These are phyloP conservation scores for Brachymystax lenok DNA, from an alignment of 2,797 vertebrate species.

Conservation along the genomic window DNA sequence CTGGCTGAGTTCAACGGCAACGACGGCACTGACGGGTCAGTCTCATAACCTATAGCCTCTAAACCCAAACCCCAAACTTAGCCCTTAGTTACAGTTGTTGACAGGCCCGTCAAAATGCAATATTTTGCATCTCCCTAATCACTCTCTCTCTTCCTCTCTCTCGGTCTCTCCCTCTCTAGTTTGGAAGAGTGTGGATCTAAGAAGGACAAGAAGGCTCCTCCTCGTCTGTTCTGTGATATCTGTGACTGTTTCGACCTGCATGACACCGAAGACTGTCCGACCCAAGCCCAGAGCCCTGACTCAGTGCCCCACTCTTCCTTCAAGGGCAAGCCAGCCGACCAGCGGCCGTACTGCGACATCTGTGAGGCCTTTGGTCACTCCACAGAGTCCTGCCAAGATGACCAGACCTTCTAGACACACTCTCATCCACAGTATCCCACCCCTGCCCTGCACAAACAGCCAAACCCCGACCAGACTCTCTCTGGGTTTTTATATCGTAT, in stretches of 20 bases:
- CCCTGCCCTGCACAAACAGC: slow-evolving; percentile 36
- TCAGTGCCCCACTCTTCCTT: slow-evolving; percentile 88
- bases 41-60: slow-evolving; percentile 24
- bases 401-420: slow-evolving; percentile 88
- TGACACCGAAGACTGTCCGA: slow-evolving; percentile 96
- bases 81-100: not conserved
- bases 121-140: slow-evolving; percentile 73
- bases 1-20: slow-evolving; percentile 92
- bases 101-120: slow-evolving; percentile 66
- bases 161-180: slow-evolving; percentile 1
- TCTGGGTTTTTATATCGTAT: slow-evolving; percentile 73
- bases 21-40: slow-evolving; percentile 83
- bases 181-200: slow-evolving; percentile 70
- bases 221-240: slow-evolving; percentile 97
- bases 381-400: slow-evolving; percentile 90
- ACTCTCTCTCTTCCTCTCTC: not conserved
- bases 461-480: slow-evolving; percentile 45
- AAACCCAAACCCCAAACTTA: not conserved
- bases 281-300: slow-evolving; percentile 89
- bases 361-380: slow-evolving; percentile 95
- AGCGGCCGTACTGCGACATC: slow-evolving; percentile 94
- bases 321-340: slow-evolving; percentile 81
- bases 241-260: slow-evolving; percentile 97
- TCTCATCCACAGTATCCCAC: not conserved
- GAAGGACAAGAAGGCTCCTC: slow-evolving; percentile 86